phyloP scores from a whole-genome alignment of 1,140 invertebrate genomes.

The Plutomurus gul region DNA sequence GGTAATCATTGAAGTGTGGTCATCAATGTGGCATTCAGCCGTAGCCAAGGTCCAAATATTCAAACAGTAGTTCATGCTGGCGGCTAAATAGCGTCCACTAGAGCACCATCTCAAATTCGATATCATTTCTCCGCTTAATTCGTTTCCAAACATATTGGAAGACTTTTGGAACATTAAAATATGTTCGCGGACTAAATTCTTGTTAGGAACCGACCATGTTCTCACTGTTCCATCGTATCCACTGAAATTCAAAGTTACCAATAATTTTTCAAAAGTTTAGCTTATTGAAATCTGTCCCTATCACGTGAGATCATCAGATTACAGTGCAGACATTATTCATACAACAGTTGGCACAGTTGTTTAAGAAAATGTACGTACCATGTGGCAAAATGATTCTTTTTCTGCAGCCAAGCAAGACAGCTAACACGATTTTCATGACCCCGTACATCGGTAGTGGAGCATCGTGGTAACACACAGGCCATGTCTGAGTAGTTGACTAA shows the following conservation, averaged over 20 bases:
- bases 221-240: constrained; percentile 70
- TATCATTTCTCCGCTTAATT: constrained; percentile 63
- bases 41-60: constrained; percentile 65
- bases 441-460: constrained; percentile 59
- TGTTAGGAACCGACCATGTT: constrained; percentile 63
- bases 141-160: constrained; percentile 61
- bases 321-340: too few relatives aligned
- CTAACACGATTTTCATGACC: constrained; percentile 65
- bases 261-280: background rate
- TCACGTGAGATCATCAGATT: too few relatives aligned
- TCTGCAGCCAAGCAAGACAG: constrained; percentile 59
- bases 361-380: too few relatives aligned
- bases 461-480: constrained; percentile 59
- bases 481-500: constrained; percentile 60
- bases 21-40: constrained; percentile 58
- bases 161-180: constrained; percentile 66
- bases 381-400: constrained; percentile 61
- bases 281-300: background rate
- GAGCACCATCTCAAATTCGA: constrained; percentile 63
- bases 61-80: constrained; percentile 64
- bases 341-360: too few relatives aligned
- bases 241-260: constrained; percentile 56
- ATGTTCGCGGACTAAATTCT: constrained; percentile 62
- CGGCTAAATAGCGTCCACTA: constrained; percentile 64
- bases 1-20: constrained; percentile 62